These are phyloP conservation scores for Mantis religiosa DNA, from an alignment of 2,888 invertebrate genomes.

Conservation along the genomic window DNA sequence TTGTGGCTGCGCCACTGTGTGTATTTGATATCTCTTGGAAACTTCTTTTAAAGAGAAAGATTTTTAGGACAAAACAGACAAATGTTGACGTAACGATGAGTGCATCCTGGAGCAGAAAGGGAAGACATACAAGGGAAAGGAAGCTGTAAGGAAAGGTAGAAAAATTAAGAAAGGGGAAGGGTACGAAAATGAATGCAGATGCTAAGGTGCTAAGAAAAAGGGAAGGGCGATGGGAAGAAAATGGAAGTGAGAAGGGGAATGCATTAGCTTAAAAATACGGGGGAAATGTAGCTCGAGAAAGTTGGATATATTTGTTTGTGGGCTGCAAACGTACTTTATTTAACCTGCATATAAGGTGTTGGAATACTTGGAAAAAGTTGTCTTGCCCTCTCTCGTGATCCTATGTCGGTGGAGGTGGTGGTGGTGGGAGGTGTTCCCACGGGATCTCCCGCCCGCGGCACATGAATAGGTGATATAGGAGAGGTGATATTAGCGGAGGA, in stretches of 20 bases:
- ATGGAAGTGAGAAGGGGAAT: neutral
- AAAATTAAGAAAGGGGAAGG: neutral
- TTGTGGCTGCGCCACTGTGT: too few relatives aligned
- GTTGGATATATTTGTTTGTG: neutral
- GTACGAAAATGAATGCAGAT: neutral
- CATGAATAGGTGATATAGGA: conserved; percentile 31
- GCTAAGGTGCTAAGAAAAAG: neutral
- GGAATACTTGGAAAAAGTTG: neutral
- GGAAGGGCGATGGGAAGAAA: neutral
- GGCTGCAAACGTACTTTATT: conserved; percentile 6
- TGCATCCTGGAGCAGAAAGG: too few relatives aligned
- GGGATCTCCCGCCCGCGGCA: neutral
- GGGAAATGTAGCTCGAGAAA: neutral
- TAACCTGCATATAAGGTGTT: conserved; percentile 13
- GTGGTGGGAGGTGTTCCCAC: neutral
- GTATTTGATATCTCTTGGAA: too few relatives aligned
- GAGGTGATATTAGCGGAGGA: conserved; percentile 29
- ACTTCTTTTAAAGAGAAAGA: too few relatives aligned
- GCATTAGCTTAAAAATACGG: neutral
- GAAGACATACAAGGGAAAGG: neutral
- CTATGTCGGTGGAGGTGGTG: neutral
- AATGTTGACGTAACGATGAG: too few relatives aligned
- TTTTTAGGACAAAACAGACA: too few relatives aligned
- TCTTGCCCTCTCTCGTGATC: neutral
- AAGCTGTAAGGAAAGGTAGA: neutral